These are phyloP conservation scores for Melinaea marsaeus DNA, from an alignment of 2,888 invertebrate species.

Conservation along the genomic window DNA sequence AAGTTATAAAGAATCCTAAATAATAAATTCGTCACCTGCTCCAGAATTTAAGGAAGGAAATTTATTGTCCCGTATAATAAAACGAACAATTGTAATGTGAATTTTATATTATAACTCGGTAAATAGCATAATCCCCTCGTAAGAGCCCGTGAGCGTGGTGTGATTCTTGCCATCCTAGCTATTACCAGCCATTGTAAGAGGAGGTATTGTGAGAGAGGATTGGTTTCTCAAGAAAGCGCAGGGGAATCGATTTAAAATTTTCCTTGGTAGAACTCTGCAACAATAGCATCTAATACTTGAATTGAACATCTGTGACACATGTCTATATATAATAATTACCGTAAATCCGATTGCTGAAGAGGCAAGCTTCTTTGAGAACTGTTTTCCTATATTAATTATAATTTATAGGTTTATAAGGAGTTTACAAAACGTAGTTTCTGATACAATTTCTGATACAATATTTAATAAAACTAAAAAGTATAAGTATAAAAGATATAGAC, in stretches of 20 bases:
- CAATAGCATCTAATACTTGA: constrained; percentile 65
- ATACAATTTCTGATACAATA: too few relatives aligned
- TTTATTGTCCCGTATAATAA: constrained; percentile 10
- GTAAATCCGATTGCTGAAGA: constrained; percentile 23
- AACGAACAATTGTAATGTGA: constrained; percentile 28
- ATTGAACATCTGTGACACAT: constrained; percentile 52
- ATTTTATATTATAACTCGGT: constrained; percentile 41
- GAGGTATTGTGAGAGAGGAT: constrained; percentile 69
- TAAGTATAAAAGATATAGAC: too few relatives aligned
- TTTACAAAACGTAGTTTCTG: too few relatives aligned
- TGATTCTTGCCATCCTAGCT: constrained; percentile 60
- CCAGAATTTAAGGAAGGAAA: neutral
- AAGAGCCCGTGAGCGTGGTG: constrained; percentile 53
- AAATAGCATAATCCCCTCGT: constrained; percentile 64
- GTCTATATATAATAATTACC: constrained; percentile 31
- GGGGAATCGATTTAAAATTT: constrained; percentile 74
- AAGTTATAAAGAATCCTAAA: neutral
- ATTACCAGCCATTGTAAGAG: constrained; percentile 65
- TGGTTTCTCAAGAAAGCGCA: constrained; percentile 68
- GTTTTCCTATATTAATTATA: neutral
- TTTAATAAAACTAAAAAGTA: too few relatives aligned
- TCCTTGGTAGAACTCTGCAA: constrained; percentile 63
- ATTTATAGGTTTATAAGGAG: too few relatives aligned
- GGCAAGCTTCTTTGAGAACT: neutral
- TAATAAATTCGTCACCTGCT: neutral